A percentile compares a stretch with the other conserved stretches of the same genome.
Conservation (phyloP, 2,888 invertebrate genomes). For the Neoscelio sp. region DNA sequence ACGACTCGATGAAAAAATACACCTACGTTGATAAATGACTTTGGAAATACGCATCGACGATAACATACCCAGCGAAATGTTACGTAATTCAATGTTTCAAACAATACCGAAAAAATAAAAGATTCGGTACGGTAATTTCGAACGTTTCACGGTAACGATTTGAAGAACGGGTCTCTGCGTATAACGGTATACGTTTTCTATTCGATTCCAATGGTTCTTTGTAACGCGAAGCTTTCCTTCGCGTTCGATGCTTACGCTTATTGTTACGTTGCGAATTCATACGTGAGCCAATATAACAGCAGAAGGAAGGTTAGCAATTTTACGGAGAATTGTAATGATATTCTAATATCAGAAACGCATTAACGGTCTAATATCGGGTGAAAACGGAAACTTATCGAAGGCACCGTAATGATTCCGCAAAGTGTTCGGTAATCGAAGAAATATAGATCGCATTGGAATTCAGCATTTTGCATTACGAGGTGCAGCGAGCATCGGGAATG, state of each 20-base stretch:
- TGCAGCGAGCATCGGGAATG: background rate
- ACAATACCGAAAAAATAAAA: too few relatives aligned
- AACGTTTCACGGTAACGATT: too few relatives aligned
- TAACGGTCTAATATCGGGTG: background rate
- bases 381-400: background rate
- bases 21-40: too few relatives aligned
- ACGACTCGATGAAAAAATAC: too few relatives aligned
- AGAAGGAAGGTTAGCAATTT: slow-evolving; percentile 37
- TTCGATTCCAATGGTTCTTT: too few relatives aligned
- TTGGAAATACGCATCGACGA: too few relatives aligned
- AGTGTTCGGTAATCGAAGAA: background rate
- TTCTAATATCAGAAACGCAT: background rate
- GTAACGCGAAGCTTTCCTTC: slow-evolving; percentile 6
- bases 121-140: too few relatives aligned
- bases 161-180: too few relatives aligned
- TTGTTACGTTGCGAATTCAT: slow-evolving; percentile 9
- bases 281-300: slow-evolving; percentile 41
- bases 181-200: too few relatives aligned
- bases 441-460: slow-evolving; percentile 2
- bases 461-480: background rate
- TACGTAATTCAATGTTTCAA: too few relatives aligned
- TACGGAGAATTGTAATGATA: slow-evolving; percentile 1
- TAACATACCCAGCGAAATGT: too few relatives aligned
- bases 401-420: background rate
- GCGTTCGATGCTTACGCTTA: slow-evolving; percentile 24